Conservation (phyloP, 2,113 vertebrate genomes). For the Hippocampus mohnikei region DNA sequence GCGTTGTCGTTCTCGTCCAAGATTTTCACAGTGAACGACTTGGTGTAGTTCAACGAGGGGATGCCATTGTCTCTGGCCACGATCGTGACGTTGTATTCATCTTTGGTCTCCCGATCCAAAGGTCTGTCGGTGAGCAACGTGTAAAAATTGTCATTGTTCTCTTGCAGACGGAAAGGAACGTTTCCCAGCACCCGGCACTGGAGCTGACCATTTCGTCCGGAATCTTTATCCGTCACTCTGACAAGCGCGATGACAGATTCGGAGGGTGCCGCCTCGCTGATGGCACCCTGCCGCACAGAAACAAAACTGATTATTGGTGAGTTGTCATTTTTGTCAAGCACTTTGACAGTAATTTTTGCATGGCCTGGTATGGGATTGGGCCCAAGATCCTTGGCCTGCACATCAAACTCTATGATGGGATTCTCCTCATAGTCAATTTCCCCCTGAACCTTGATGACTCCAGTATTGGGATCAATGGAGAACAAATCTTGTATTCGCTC, state of each 20-base stretch:
- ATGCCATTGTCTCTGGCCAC: conserved; percentile 92
- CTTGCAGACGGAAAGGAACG: conserved; percentile 90
- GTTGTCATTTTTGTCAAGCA: conserved; percentile 95
- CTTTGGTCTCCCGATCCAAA: conserved; percentile 89
- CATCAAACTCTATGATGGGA: conserved; percentile 93
- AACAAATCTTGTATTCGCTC: conserved; percentile 94
- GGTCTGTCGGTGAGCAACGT: conserved; percentile 93
- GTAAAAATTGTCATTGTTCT: conserved; percentile 96
- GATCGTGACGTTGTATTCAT: conserved; percentile 96
- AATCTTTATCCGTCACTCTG: conserved; percentile 92
- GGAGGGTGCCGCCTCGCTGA: conserved; percentile 91
- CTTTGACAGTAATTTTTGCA: conserved; percentile 94
- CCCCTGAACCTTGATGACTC: conserved; percentile 90
- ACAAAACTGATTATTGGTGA: conserved; percentile 93
- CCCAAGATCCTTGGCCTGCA: conserved; percentile 93
- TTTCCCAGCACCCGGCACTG: conserved; percentile 90
- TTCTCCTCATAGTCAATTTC: conserved; percentile 97
- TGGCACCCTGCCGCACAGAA: conserved; percentile 93
- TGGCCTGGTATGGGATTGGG: conserved; percentile 97
- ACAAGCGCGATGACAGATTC: conserved; percentile 96
- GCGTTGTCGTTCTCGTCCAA: conserved; percentile 97
- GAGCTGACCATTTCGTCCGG: conserved; percentile 91
- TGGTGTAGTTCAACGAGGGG: conserved; percentile 92
- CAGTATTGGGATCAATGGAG: conserved; percentile 91
- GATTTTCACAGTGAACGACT: conserved; percentile 91